Conservation (phyloP, 2,797 vertebrate species). For the Xenentodon cancila region DNA sequence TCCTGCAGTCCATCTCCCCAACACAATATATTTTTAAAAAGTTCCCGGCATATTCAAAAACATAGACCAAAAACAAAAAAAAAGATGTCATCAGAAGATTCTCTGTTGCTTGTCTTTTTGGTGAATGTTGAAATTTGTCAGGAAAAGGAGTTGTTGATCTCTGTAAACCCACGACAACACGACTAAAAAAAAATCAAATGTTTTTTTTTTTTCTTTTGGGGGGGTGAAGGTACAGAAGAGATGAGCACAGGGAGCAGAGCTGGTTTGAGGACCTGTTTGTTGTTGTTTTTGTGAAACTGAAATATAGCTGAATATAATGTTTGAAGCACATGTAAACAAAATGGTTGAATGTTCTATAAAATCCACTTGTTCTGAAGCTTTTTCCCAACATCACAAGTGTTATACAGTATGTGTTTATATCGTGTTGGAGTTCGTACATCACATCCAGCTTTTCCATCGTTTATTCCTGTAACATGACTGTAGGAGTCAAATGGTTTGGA, state of each 20-base stretch:
- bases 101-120: background rate
- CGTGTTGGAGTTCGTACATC: slow-evolving; percentile 38
- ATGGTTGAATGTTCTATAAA: slow-evolving; percentile 28
- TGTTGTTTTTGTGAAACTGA: slow-evolving; percentile 13
- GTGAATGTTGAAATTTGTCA: background rate
- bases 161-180: background rate
- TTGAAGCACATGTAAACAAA: slow-evolving; percentile 16
- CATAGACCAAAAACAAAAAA: too few relatives aligned
- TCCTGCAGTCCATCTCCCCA: too few relatives aligned
- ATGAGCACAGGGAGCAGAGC: too few relatives aligned
- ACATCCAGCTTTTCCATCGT: slow-evolving; percentile 34
- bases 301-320: slow-evolving; percentile 16
- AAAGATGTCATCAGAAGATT: background rate
- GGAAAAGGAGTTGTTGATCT: background rate
- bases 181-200: too few relatives aligned
- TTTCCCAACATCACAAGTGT: slow-evolving; percentile 11
- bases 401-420: slow-evolving; percentile 30
- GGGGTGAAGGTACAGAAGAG: background rate
- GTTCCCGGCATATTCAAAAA: background rate
- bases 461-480: slow-evolving; percentile 42
- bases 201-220: background rate
- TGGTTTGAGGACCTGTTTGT: too few relatives aligned
- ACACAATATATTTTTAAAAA: too few relatives aligned
- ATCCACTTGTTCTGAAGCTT: slow-evolving; percentile 25
- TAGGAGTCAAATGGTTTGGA: slow-evolving; percentile 43